Evolutionary conservation across 2,113 vertebrate species (phyloP), one percentile per base, ranked within the genome.

Genomic region (Promerops cafer): DNA sequence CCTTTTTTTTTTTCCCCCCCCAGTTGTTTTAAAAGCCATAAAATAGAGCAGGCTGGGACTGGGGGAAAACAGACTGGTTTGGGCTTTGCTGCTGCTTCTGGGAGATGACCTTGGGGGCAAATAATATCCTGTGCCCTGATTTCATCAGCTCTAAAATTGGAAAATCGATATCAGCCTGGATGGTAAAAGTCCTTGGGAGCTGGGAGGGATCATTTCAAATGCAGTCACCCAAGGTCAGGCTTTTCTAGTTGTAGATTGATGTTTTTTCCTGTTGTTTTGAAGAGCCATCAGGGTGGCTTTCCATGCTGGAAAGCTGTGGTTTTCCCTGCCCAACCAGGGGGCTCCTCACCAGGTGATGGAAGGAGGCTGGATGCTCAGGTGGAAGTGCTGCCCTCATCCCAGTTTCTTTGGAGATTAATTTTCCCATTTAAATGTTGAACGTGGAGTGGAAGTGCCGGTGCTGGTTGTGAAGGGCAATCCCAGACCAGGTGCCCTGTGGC

Each of bases 281-380:
- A 49, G 75, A 78, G 28, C n/a, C 24, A 6, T 47, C 9, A 3
- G 37, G 7, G 5, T 56, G 45, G 24, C 44, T 83, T 93, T 91
- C 59, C 37, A 13, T 3, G 6, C 40, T 60, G 74, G 59, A 54
- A 82, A 70, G 28, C 56, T 1, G 0, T 22, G 16, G 11, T 65
- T 4, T 56, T 18, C 33, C 40, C 40, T 42, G 12, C 39, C 23
- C 0, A 7, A 4, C 8, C 2, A 1, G 3, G 54, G 20, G 2
- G 5, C 28, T 69, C 24, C 30, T 60, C 4, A 5, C 30, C 50
- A 30, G 18, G 27, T 1, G 33, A 24, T 26, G 39, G 47, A 63
- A 16, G 39, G 30, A 59, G 13, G 8, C 24, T 39, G 30, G 8
- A 35, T 52, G 64, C 30, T 84, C 30, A 21, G 44, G 17, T 54